Evolutionary conservation across 1,140 invertebrate genomes (phyloP).

Genomic region (Drosophila carrolli): DNA sequence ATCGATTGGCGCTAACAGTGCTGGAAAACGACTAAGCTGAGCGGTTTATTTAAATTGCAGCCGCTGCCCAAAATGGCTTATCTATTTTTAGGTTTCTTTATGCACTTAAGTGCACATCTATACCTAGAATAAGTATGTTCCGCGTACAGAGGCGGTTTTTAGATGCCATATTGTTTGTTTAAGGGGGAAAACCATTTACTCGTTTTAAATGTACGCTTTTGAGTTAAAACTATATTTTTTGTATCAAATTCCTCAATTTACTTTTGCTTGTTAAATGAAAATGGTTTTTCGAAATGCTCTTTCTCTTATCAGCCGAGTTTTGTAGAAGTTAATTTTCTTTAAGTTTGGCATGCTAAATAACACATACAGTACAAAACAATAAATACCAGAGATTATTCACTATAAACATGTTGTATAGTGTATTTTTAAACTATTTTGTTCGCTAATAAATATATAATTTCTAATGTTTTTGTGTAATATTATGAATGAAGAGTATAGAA

Average conservation of each 20-base stretch:
- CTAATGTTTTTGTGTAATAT: too few species aligned
- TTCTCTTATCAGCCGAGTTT: too few species aligned
- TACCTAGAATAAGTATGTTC: slow-evolving; percentile 2
- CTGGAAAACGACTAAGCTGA: background rate
- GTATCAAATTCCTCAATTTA: background rate
- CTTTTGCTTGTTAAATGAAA: background rate
- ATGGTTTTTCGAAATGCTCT: too few species aligned
- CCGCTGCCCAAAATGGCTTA: background rate
- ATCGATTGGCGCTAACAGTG: background rate
- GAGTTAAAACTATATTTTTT: background rate
- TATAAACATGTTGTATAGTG: too few species aligned
- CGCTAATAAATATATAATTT: too few species aligned
- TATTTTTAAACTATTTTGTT: too few species aligned
- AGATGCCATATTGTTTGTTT: background rate
- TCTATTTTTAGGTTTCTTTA: slow-evolving; percentile 27
- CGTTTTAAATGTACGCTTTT: background rate
- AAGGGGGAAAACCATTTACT: background rate
- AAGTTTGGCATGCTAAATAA: too few species aligned
- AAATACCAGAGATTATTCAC: too few species aligned
- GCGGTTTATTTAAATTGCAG: slow-evolving; percentile 2
- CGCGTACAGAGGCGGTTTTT: background rate
- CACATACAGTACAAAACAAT: too few species aligned
- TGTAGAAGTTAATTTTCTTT: too few species aligned
- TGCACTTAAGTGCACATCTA: slow-evolving; percentile 14
- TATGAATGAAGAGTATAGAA: too few species aligned